Conservation (phyloP, 2,888 invertebrate genomes). For the Lasioglossum figueresi region DNA sequence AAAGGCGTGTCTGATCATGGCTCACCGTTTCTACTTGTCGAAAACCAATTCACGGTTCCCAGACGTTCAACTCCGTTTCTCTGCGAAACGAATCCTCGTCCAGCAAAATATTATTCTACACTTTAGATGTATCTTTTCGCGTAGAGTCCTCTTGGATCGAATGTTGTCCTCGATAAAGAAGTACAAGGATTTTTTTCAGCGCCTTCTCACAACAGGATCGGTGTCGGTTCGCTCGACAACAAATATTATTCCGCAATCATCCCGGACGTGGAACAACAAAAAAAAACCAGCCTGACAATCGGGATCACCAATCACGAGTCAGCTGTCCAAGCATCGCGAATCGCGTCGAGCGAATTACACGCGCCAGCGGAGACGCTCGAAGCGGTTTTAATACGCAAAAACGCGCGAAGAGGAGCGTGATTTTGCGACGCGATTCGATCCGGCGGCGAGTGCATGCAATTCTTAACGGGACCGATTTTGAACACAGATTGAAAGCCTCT, state of each 20-base stretch:
- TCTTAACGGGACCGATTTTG: constrained; percentile 14
- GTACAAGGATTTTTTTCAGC: neutral
- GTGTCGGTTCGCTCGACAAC: neutral
- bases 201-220: neutral
- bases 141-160: neutral
- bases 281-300: neutral
- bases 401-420: neutral
- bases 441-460: neutral
- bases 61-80: neutral
- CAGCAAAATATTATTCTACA: neutral
- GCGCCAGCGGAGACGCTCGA: neutral
- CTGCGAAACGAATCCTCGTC: neutral
- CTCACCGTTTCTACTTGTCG: neutral
- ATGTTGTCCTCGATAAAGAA: neutral
- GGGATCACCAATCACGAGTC: constrained; percentile 4
- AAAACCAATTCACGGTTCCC: neutral
- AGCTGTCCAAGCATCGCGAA: neutral
- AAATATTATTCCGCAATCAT: neutral
- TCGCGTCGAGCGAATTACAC: constrained; percentile 20
- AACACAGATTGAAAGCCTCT: neutral
- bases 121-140: neutral
- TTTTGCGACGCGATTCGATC: constrained; percentile 7
- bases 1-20: neutral
- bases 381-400: neutral
- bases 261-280: neutral